Evolutionary conservation across 2,797 vertebrate genomes (phyloP).

Genomic region (Otolemur crassicaudatus): DNA sequence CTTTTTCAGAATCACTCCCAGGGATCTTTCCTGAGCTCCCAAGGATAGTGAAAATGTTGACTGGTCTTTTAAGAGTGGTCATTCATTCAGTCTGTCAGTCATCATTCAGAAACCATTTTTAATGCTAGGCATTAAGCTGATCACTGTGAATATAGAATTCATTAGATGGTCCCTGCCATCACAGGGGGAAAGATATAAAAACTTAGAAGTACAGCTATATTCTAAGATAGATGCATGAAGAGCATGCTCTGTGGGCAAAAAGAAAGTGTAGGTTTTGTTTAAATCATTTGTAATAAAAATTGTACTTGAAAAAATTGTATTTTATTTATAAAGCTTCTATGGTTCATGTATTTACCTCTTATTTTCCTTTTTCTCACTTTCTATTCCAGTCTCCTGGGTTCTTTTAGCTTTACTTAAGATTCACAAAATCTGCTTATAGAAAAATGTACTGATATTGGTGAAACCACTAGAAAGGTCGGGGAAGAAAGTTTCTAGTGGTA

Average conservation of each 20-base stretch:
- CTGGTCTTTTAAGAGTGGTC: background rate
- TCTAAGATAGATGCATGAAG: background rate
- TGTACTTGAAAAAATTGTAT: slow-evolving; percentile 11
- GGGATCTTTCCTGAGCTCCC: background rate
- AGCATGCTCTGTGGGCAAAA: background rate
- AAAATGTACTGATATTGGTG: background rate
- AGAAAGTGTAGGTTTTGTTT: background rate
- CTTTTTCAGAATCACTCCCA: background rate
- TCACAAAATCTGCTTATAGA: background rate
- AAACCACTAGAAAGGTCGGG: background rate
- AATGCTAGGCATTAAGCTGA: background rate
- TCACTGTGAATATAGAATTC: background rate
- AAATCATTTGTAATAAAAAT: background rate
- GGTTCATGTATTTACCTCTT: background rate
- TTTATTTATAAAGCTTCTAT: background rate
- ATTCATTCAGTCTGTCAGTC: background rate
- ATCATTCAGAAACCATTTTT: slow-evolving; percentile 11
- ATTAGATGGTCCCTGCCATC: background rate
- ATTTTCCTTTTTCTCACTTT: background rate
- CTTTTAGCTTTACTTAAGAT: background rate
- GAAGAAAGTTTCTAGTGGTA: background rate
- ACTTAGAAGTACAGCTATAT: background rate
- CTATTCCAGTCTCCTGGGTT: background rate
- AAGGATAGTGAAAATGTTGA: background rate
- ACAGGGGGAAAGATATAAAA: background rate